Evolutionary conservation across 2,113 vertebrate genomes (phyloP).

Genomic region (Barbus barbus): DNA sequence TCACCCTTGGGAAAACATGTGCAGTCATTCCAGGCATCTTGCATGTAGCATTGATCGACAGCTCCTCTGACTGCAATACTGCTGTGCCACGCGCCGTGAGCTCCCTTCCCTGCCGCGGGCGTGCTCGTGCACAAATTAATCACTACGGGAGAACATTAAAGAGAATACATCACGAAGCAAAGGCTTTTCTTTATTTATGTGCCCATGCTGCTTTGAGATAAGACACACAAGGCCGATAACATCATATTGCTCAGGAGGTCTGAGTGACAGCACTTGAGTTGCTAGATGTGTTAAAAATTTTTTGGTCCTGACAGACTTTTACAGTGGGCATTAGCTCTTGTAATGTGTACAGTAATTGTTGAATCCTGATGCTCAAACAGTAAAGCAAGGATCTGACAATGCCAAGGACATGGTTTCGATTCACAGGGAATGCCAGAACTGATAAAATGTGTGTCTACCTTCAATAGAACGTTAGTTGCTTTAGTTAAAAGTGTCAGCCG

Average conservation of each 20-base stretch:
- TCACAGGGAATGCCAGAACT: background rate
- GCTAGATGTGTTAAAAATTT: background rate
- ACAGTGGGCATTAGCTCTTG: background rate
- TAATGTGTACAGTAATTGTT: background rate
- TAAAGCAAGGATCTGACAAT: background rate
- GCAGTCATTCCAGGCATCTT: slow-evolving; percentile 49
- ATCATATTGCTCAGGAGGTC: slow-evolving; percentile 11
- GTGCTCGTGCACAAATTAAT: slow-evolving; percentile 53
- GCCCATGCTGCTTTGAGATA: slow-evolving; percentile 39
- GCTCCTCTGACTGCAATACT: slow-evolving; percentile 48
- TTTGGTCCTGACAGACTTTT: slow-evolving; percentile 5
- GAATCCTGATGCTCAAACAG: background rate
- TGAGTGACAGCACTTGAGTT: slow-evolving; percentile 18
- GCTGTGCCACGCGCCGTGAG: slow-evolving; percentile 48
- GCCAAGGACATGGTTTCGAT: background rate
- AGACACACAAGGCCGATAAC: slow-evolving; percentile 40
- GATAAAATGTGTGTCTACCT: background rate
- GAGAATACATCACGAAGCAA: slow-evolving; percentile 50
- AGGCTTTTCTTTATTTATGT: slow-evolving; percentile 54
- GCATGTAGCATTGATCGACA: slow-evolving; percentile 59
- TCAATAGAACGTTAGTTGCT: background rate
- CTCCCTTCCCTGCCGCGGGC: slow-evolving; percentile 30
- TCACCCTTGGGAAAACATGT: slow-evolving; percentile 39
- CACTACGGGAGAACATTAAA: slow-evolving; percentile 59
- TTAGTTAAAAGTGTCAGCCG: background rate